Base-by-base conservation (phyloP, 2,888 invertebrate species). In the Stegana nigrithorax region DNA sequence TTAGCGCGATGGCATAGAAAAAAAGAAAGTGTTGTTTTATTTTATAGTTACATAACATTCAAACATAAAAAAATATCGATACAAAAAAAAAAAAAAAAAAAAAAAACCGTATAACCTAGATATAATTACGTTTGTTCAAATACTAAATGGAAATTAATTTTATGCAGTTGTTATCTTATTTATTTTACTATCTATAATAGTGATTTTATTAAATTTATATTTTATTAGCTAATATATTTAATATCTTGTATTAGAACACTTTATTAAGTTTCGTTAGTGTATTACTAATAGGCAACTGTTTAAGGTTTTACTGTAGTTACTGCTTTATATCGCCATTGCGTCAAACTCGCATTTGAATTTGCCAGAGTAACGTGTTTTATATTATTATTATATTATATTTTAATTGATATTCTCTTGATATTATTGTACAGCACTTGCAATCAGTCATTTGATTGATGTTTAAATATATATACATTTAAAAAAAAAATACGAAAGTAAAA, bases 381-480 rank as follows among this genome's bases (percentile, higher is more conserved):
- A 23, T 47, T 32, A 32, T 32, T 32, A 32, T 32, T 32, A 32
- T n/a, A 32, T n/a, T n/a, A n/a, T n/a, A n/a, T n/a, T n/a, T n/a
- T n/a, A n/a, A n/a, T n/a, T n/a, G n/a, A n/a, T n/a, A n/a, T n/a
- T n/a, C n/a, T n/a, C n/a, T n/a, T n/a, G n/a, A n/a, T 39, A 55
- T 32, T 32, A 55, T 55, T 55, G 53, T 55, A 55, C 53, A 55
- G 36, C 53, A 55, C 51, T 51, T 17, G 23, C 23, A 23, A 21
- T 8, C 27, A 27, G 51, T 29, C 51, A 51, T 51, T 51, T 32
- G 32, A 32, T 12, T 17, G 26, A 55, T 36, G 36, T 55, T 55
- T 53, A 29, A 29, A 53, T 29, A 53, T 17, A 21, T 17, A 21
- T 21, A 32, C 19, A 21, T 1, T 19, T 32, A 55, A 55, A 32